Evolutionary conservation across 2,888 invertebrate species (phyloP).

Genomic region (Melipona beecheii): DNA sequence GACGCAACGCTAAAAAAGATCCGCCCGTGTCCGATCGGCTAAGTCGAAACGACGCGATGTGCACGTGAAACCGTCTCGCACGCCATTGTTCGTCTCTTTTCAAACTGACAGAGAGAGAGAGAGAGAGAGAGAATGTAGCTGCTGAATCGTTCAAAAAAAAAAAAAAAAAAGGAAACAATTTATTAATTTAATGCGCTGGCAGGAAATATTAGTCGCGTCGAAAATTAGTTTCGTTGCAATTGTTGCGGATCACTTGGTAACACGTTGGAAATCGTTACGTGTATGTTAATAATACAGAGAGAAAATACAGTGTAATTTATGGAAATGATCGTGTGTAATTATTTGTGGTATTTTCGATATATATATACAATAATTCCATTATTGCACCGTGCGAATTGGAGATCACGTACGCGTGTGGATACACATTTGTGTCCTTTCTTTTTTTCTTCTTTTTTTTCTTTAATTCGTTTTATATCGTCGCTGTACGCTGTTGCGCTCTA

Average conservation of each 20-base stretch:
- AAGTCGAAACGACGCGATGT: slow-evolving; percentile 66
- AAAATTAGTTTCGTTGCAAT: background rate
- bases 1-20: slow-evolving; percentile 69
- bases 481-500: background rate
- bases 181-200: slow-evolving; percentile 15
- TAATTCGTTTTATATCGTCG: background rate
- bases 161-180: background rate
- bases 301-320: background rate
- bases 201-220: background rate
- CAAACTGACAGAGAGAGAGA: slow-evolving; percentile 38
- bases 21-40: slow-evolving; percentile 73
- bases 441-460: background rate
- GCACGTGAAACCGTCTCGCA: slow-evolving; percentile 17
- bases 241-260: background rate
- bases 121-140: background rate
- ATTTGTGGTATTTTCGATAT: background rate
- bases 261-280: background rate
- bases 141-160: background rate
- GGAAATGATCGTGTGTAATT: background rate
- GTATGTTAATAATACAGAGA: background rate
- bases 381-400: background rate
- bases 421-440: background rate
- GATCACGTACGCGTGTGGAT: background rate
- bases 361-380: background rate
- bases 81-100: slow-evolving; percentile 28